Base-by-base conservation (phyloP, 2,888 invertebrate species). In the Alloscopus bannaensis region DNA sequence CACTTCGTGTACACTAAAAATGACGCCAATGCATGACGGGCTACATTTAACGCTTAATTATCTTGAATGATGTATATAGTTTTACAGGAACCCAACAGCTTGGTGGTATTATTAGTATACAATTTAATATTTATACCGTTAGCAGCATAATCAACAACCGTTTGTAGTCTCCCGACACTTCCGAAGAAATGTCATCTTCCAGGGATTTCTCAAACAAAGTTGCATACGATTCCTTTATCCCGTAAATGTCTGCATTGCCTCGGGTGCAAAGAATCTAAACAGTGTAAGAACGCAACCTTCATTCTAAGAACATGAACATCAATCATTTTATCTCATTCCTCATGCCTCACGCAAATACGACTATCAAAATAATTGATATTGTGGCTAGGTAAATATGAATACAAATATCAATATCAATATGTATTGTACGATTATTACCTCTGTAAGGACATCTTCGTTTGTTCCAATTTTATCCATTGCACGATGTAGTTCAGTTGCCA, bases 1-100 rank as follows among this genome's bases (percentile, higher is more conserved):
- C 91, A 83, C 92, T 91, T 85, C 94, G 90, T 85, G 73, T 26
- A 62, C 77, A 78, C 70, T 75, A 73, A 22, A 24, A 47, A 36
- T n/a, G n/a, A n/a, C n/a, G n/a, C n/a, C n/a, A n/a, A n/a, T n/a
- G n/a, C n/a, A n/a, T n/a, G n/a, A n/a, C n/a, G n/a, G n/a, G n/a
- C n/a, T n/a, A n/a, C n/a, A n/a, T n/a, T n/a, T n/a, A n/a, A n/a
- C n/a, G n/a, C n/a, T n/a, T 42, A 42, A 42, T 8, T 18, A 42
- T 18, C 2, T n/a, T 2, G 8, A 42, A 2, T 2, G 8, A 42
- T n/a, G n/a, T n/a, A n/a, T n/a, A 2, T 42, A 42, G 13, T 42
- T 42, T 8, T 42, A 18, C 42, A 42, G 42, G 8, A 42, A 42
- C 13, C 18, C 42, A 42, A 42, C 42, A 42, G 42, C 18, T 42